Percentiles rank a stretch among this genome's conserved stretches.
Evolutionary conservation across 2,113 vertebrate species (phyloP).

Genomic region (Malurus cyaneus): DNA sequence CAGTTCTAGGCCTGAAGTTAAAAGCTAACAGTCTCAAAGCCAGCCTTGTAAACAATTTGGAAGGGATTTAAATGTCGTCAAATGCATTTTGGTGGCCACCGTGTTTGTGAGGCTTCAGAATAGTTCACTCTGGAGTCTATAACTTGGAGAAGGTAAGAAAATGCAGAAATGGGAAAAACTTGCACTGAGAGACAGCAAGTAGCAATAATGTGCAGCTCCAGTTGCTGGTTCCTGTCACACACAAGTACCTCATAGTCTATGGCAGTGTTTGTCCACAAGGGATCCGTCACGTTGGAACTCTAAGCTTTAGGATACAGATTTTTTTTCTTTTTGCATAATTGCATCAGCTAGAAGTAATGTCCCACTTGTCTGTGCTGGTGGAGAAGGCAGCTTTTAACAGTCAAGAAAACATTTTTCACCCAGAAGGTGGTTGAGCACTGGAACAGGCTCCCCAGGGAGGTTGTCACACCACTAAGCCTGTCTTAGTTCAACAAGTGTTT

Average conservation of each 20-base stretch:
- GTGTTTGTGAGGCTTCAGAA: not conserved
- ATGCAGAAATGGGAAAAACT: not conserved
- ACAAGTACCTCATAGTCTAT: not conserved
- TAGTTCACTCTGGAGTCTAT: not conserved
- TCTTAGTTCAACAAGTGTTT: not conserved
- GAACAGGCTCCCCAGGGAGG: not conserved
- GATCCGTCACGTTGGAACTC: not conserved
- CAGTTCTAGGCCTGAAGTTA: conserved; percentile 1
- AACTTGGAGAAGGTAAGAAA: not conserved
- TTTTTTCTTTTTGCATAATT: not conserved
- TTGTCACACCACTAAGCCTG: not conserved
- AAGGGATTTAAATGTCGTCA: not conserved
- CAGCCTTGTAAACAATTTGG: conserved; percentile 7
- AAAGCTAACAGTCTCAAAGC: not conserved
- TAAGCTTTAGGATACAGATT: not conserved
- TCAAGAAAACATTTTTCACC: not conserved
- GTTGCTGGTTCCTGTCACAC: not conserved
- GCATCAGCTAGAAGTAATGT: not conserved
- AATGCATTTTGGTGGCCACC: not conserved
- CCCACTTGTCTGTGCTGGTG: not conserved
- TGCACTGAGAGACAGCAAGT: not conserved
- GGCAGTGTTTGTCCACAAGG: not conserved
- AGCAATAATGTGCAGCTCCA: conserved; percentile 13
- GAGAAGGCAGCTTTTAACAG: not conserved
- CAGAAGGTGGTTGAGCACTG: not conserved